Conservation (phyloP, 2,888 invertebrate species). For the Chrysina gloriosa region DNA sequence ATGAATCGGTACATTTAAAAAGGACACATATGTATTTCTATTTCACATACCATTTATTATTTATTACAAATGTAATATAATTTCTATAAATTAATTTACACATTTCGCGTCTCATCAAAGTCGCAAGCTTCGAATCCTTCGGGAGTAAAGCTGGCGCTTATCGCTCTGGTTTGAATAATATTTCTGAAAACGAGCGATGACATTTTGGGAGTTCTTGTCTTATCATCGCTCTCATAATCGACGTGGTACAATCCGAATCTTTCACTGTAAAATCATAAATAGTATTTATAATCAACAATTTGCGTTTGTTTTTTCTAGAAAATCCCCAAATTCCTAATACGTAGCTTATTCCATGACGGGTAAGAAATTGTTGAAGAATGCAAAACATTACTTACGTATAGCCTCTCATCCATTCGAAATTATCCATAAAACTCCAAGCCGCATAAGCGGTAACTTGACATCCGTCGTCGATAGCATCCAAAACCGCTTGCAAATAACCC, state of each 20-base stretch:
- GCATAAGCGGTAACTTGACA: not conserved
- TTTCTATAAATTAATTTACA: too few species aligned
- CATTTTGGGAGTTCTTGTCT: slow-evolving; percentile 70
- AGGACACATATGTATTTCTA: too few species aligned
- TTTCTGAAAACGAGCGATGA: slow-evolving; percentile 66
- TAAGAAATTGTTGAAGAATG: too few species aligned
- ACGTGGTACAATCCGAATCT: slow-evolving; percentile 75
- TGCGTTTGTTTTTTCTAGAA: too few species aligned
- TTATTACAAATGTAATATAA: too few species aligned
- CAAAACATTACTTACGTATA: not conserved
- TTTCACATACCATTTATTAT: too few species aligned
- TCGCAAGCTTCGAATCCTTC: slow-evolving; percentile 59
- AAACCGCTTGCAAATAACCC: not conserved
- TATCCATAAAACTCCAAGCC: slow-evolving; percentile 4
- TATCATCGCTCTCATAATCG: slow-evolving; percentile 69
- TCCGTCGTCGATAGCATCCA: not conserved
- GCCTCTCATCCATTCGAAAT: too few species aligned
- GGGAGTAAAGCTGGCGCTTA: not conserved
- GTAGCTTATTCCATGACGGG: too few species aligned
- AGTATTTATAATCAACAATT: not conserved
- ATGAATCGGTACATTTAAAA: too few species aligned
- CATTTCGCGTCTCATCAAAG: not conserved
- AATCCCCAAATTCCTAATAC: too few species aligned
- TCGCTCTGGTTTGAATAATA: slow-evolving; percentile 62
- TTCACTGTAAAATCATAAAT: slow-evolving; percentile 62